Percentiles rank a stretch among this genome's conserved stretches.
Conservation (phyloP, 2,888 invertebrate species). For the Polymixis flavicincta region DNA sequence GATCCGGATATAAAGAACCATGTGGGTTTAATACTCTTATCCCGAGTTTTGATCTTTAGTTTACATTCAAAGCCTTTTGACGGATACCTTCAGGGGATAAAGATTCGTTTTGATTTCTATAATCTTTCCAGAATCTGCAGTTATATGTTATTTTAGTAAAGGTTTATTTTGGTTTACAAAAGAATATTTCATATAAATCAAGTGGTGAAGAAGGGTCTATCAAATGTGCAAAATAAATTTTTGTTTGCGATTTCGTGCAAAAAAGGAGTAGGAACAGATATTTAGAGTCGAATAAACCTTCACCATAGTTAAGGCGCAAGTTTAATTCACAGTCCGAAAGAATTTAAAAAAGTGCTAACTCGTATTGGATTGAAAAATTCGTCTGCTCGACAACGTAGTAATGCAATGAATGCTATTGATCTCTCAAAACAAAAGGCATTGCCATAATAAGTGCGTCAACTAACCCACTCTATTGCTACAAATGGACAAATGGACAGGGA, state of each 20-base stretch:
- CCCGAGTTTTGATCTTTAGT: constrained; percentile 60
- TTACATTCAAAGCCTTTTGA: constrained; percentile 53
- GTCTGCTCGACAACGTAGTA: not conserved
- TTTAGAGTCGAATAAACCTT: not conserved
- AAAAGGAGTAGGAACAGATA: not conserved
- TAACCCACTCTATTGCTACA: not conserved
- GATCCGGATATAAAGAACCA: constrained; percentile 61
- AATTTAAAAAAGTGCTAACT: not conserved
- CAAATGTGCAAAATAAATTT: not conserved
- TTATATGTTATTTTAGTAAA: constrained; percentile 4
- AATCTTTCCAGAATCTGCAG: constrained; percentile 30
- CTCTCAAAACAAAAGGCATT: not conserved
- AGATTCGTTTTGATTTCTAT: constrained; percentile 41
- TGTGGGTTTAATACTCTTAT: constrained; percentile 63
- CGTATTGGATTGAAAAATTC: not conserved
- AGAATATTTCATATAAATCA: not conserved
- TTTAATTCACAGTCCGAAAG: not conserved
- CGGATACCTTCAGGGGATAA: constrained; percentile 25
- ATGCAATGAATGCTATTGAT: not conserved
- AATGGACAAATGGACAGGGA: too few relatives aligned
- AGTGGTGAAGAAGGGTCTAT: not conserved
- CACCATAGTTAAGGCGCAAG: not conserved
- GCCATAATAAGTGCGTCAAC: too few relatives aligned
- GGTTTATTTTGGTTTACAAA: constrained; percentile 4
- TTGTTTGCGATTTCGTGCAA: not conserved